Percentiles rank a stretch among this genome's conserved stretches.
Evolutionary conservation across 2,113 vertebrate genomes (phyloP).

Genomic region (Chiloscyllium plagiosum): DNA sequence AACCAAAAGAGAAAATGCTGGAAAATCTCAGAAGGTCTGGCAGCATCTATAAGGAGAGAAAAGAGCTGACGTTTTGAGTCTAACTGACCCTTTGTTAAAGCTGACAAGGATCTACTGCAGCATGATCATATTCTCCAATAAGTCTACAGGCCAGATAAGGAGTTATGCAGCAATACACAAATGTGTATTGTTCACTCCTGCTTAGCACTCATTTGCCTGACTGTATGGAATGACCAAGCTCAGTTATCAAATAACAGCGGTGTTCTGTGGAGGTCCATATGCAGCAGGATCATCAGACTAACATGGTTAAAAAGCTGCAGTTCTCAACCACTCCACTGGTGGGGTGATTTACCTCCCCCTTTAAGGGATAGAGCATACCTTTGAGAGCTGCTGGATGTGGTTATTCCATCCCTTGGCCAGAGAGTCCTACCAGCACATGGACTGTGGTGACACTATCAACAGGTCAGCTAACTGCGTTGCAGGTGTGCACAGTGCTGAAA

Average conservation of each 20-base stretch:
- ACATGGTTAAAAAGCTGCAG: background rate
- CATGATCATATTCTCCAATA: background rate
- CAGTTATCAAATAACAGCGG: background rate
- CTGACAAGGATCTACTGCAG: background rate
- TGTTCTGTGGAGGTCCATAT: background rate
- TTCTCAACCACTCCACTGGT: background rate
- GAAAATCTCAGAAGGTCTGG: too few species aligned
- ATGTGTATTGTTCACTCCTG: background rate
- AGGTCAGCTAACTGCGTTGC: background rate
- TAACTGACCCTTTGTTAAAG: too few species aligned
- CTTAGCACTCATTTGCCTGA: background rate
- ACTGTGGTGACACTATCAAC: background rate
- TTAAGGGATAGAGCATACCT: background rate
- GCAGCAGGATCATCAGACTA: background rate
- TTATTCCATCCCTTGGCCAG: background rate
- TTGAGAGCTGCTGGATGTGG: background rate
- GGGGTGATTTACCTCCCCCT: background rate
- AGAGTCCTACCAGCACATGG: background rate
- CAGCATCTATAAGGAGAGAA: too few species aligned
- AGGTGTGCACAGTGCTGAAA: background rate
- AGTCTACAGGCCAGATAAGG: background rate
- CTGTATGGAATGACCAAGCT: background rate
- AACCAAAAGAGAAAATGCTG: too few species aligned
- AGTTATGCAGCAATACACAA: background rate
- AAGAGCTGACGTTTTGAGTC: too few species aligned